Evolutionary conservation across 1,140 invertebrate genomes (phyloP).

Genomic region (Pygmarrhopalites habei): DNA sequence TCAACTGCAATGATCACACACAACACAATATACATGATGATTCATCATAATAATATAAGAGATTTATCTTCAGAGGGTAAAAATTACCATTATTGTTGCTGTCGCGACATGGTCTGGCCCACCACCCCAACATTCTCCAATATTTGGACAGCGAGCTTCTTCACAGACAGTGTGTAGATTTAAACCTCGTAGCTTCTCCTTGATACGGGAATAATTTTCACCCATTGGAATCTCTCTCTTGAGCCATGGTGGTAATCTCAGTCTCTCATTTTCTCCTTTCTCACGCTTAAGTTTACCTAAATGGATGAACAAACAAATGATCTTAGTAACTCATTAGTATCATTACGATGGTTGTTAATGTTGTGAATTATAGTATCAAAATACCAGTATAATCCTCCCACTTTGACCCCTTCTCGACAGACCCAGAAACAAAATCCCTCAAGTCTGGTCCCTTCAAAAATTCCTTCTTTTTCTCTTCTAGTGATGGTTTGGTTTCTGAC

Average conservation of each 20-base stretch:
- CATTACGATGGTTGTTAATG: background rate
- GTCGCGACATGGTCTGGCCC: conserved; percentile 76
- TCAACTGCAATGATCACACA: too few relatives aligned
- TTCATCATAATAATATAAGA: too few relatives aligned
- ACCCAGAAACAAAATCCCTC: conserved; percentile 49
- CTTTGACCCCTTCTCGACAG: conserved; percentile 49
- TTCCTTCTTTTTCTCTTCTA: conserved; percentile 26
- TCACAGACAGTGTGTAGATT: conserved; percentile 97
- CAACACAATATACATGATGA: too few relatives aligned
- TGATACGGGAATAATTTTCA: conserved; percentile 56
- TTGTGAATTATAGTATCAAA: background rate
- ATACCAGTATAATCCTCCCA: conserved; percentile 62
- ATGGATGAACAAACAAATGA: conserved; percentile 13
- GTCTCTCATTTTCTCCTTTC: conserved; percentile 68
- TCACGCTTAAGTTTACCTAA: conserved; percentile 66
- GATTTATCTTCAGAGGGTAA: too few relatives aligned
- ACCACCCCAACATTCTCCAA: conserved; percentile 99
- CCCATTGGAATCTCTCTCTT: conserved; percentile 91
- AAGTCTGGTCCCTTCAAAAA: conserved; percentile 45
- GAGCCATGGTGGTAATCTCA: conserved; percentile 91
- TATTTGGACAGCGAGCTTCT: conserved; percentile 98
- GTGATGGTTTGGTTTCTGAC: background rate
- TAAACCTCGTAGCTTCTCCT: conserved; percentile 74
- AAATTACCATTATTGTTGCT: conserved; percentile 87
- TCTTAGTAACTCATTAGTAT: background rate